Evolutionary conservation across 2,888 invertebrate species (phyloP).

Genomic region (Tinea pellionella): DNA sequence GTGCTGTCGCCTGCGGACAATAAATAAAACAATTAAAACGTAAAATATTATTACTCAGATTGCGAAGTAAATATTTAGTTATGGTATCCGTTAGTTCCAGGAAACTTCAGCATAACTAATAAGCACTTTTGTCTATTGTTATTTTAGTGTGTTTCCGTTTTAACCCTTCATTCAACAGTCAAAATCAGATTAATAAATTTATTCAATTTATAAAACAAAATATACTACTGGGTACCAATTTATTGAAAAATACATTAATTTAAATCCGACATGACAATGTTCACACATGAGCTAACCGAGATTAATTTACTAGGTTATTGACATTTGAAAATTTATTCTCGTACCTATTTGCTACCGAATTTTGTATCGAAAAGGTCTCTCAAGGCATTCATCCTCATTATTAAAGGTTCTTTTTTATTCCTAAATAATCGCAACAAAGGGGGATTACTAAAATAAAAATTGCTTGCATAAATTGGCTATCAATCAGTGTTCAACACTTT

Average conservation of each 20-base stretch:
- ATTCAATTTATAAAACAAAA: neutral
- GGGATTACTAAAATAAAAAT: slow-evolving; percentile 11
- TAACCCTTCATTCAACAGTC: too few species aligned
- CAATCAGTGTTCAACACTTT: slow-evolving; percentile 17
- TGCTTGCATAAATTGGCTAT: slow-evolving; percentile 14
- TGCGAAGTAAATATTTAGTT: neutral
- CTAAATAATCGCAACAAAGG: neutral
- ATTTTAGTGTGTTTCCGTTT: neutral
- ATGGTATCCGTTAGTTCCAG: neutral
- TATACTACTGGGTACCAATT: too few species aligned
- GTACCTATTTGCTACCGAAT: neutral
- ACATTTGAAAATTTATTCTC: neutral
- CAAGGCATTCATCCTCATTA: slow-evolving; percentile 5
- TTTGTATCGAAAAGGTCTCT: neutral
- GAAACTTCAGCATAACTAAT: neutral
- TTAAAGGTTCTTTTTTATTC: neutral
- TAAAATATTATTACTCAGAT: slow-evolving; percentile 17
- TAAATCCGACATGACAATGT: neutral
- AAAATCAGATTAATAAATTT: too few species aligned
- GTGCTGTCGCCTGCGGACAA: slow-evolving; percentile 74
- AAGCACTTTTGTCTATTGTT: neutral
- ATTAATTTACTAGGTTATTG: neutral
- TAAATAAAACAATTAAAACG: neutral
- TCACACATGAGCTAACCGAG: neutral
- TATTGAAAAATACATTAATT: too few species aligned